phyloP scores from a whole-genome alignment of 2,888 invertebrate species.

The Agrochola circellaris region DNA sequence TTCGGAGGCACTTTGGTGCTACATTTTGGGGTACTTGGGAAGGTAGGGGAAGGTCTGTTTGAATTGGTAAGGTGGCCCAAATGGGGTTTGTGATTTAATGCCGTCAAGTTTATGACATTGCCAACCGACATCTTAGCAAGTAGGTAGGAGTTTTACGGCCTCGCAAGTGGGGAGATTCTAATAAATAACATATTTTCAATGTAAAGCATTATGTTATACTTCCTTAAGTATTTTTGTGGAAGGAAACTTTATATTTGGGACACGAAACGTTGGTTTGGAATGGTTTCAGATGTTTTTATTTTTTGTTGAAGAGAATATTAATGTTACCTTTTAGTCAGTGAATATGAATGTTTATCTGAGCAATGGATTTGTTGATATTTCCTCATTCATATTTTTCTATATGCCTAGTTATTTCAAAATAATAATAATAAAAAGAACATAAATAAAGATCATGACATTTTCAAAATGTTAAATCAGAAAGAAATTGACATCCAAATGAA shows the following conservation, averaged over 20 bases:
- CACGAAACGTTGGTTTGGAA: slow-evolving; percentile 19
- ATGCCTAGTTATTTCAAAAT: neutral
- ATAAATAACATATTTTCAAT: slow-evolving; percentile 78
- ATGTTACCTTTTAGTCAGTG: slow-evolving; percentile 8
- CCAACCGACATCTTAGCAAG: slow-evolving; percentile 78
- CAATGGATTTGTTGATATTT: neutral
- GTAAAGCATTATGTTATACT: slow-evolving; percentile 61
- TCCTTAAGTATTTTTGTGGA: slow-evolving; percentile 49
- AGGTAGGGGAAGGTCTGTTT: slow-evolving; percentile 66
- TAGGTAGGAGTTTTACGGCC: slow-evolving; percentile 75
- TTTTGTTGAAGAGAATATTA: slow-evolving; percentile 12
- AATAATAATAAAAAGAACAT: neutral
- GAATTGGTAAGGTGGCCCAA: slow-evolving; percentile 72
- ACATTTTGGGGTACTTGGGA: slow-evolving; percentile 46
- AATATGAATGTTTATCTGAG: neutral
- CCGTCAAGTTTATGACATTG: slow-evolving; percentile 82
- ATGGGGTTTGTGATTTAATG: slow-evolving; percentile 84
- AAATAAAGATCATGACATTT: neutral
- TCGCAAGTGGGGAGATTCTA: slow-evolving; percentile 66
- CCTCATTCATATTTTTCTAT: neutral
- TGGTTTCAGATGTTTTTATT: slow-evolving; percentile 12
- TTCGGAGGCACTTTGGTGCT: slow-evolving; percentile 41
- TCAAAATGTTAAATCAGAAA: neutral
- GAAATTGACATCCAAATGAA: slow-evolving; percentile 3
- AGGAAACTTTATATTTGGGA: slow-evolving; percentile 56